Evolutionary conservation across 2,113 vertebrate genomes (phyloP).

Genomic region (Haplotaxodon microlepis): DNA sequence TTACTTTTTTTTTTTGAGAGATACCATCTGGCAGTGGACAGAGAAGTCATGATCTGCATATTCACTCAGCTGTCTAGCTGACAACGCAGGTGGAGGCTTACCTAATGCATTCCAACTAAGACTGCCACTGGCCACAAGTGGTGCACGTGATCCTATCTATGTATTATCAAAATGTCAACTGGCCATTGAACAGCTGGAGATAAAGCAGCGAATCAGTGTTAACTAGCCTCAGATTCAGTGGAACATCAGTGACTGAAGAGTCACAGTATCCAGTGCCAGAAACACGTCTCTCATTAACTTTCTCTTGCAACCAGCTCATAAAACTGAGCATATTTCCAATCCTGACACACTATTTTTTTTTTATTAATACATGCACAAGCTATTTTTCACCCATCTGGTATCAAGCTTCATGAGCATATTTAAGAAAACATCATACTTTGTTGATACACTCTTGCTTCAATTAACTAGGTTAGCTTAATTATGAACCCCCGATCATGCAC

Average conservation of each 20-base stretch:
- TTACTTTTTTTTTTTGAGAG: background rate
- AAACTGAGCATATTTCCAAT: constrained; percentile 23
- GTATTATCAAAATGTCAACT: constrained; percentile 51
- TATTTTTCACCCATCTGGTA: constrained; percentile 3
- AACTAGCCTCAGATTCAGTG: constrained; percentile 8
- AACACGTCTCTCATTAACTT: background rate
- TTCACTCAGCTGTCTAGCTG: constrained; percentile 26
- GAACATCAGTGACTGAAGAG: constrained; percentile 13
- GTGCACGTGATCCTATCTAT: constrained; percentile 18
- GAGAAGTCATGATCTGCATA: constrained; percentile 25
- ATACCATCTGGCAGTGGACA: constrained; percentile 34
- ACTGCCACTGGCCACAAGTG: background rate
- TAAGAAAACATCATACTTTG: background rate
- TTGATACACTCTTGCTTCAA: background rate
- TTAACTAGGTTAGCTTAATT: background rate
- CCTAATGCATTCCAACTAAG: constrained; percentile 34
- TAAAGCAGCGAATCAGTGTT: constrained; percentile 40
- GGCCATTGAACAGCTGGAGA: constrained; percentile 21
- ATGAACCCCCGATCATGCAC: background rate
- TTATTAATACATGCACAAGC: background rate
- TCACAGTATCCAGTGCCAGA: background rate
- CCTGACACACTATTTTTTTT: constrained; percentile 9
- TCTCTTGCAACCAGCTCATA: background rate
- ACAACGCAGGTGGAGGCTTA: constrained; percentile 43
- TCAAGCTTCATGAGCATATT: background rate